Evolutionary conservation across 53 echinoderm and acorn worm genomes (phyloP).

Genomic region (Luidia sarsii): DNA sequence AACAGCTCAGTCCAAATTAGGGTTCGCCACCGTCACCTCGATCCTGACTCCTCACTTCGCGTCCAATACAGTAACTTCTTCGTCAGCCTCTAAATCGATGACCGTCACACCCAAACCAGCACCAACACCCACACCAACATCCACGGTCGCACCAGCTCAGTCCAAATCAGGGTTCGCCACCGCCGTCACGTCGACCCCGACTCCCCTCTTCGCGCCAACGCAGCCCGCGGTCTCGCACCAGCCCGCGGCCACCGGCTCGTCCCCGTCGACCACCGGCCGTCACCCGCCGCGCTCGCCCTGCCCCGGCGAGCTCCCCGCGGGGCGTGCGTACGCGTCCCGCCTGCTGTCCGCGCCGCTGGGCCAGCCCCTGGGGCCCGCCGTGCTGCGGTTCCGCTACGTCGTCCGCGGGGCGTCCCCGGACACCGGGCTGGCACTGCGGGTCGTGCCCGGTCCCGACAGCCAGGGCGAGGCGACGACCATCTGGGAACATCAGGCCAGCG

Average conservation of each 20-base stretch:
- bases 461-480: not conserved
- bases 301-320: not conserved
- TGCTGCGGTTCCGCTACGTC: not conserved
- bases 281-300: not conserved
- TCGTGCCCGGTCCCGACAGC: not conserved
- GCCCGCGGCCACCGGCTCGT: not conserved
- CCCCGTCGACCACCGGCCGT: not conserved
- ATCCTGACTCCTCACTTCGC: not conserved
- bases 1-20: too few species aligned
- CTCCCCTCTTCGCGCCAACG: too few species aligned
- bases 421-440: not conserved
- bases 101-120: not conserved
- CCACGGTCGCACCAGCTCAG: too few species aligned
- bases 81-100: not conserved
- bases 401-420: conserved; percentile 1
- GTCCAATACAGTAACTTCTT: too few species aligned
- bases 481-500: conserved; percentile 1
- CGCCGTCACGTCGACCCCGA: too few species aligned
- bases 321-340: conserved; percentile 8
- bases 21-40: not conserved
- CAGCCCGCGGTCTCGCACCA: too few species aligned
- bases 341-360: not conserved
- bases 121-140: not conserved
- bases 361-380: not conserved
- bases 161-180: too few species aligned